Percentiles rank a stretch among this genome's conserved stretches.
Conservation (phyloP, 2,797 vertebrate genomes). For the Denticeps clupeoides region DNA sequence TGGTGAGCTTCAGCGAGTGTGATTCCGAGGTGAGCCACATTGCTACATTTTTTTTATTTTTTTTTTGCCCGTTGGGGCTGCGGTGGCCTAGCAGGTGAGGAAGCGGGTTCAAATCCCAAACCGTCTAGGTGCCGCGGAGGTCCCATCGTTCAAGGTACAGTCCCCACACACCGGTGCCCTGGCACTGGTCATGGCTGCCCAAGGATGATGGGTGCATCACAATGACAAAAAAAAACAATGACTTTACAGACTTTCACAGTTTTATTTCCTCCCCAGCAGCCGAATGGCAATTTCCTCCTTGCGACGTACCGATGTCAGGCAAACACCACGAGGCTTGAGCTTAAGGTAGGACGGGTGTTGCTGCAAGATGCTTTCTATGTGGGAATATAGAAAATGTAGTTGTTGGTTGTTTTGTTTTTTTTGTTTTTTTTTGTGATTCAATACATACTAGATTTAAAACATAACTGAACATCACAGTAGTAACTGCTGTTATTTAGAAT, state of each 20-base stretch:
- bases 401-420: too few relatives aligned
- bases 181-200: too few relatives aligned
- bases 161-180: too few relatives aligned
- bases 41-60: background rate
- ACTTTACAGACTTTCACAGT: conserved; percentile 3
- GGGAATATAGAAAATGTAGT: too few relatives aligned
- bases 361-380: background rate
- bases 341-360: conserved; percentile 69
- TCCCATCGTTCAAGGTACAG: too few relatives aligned
- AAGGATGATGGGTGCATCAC: background rate
- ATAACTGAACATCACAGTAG: too few relatives aligned
- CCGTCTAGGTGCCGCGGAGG: too few relatives aligned
- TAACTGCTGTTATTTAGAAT: too few relatives aligned
- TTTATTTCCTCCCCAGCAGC: conserved; percentile 47
- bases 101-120: too few relatives aligned
- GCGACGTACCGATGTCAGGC: conserved; percentile 97
- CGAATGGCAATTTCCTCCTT: conserved; percentile 88
- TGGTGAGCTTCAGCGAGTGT: conserved; percentile 96
- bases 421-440: too few relatives aligned
- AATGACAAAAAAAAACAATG: background rate
- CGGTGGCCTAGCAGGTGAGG: too few relatives aligned
- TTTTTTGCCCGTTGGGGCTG: background rate
- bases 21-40: conserved; percentile 85
- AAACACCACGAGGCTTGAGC: conserved; percentile 88
- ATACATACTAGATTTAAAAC: too few relatives aligned